Conservation (phyloP, 2,888 invertebrate species). For the Tridacna gigas region DNA sequence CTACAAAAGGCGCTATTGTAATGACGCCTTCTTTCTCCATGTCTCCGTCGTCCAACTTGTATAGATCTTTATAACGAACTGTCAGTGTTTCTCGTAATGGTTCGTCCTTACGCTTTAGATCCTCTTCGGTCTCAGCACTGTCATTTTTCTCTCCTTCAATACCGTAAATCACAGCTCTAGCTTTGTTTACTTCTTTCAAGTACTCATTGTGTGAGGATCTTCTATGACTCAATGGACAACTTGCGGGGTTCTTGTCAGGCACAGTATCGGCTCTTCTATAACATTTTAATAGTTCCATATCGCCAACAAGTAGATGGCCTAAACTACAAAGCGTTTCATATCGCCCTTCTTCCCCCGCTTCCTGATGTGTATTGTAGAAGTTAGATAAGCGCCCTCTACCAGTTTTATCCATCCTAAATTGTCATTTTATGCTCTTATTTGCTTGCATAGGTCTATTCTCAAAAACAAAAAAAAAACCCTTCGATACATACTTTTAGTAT, state of each 20-base stretch:
- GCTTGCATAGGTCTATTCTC: too few species aligned
- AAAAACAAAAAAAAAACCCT: too few species aligned
- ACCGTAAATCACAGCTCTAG: neutral
- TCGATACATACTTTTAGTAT: too few species aligned
- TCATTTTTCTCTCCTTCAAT: neutral
- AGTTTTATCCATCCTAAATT: neutral
- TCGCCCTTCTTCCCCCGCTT: neutral
- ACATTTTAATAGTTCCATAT: neutral
- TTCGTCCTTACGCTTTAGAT: neutral
- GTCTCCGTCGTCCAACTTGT: neutral
- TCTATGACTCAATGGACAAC: neutral
- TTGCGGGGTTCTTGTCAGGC: neutral
- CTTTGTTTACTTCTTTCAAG: neutral
- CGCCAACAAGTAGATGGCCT: constrained; percentile 1
- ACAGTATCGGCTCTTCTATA: neutral
- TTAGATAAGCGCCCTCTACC: neutral
- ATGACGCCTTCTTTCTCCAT: neutral
- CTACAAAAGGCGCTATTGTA: constrained; percentile 17
- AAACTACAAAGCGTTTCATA: constrained; percentile 17
- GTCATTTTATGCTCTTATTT: too few species aligned
- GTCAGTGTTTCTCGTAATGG: constrained; percentile 7
- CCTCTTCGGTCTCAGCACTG: neutral
- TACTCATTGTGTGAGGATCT: constrained; percentile 3
- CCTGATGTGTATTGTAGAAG: neutral
- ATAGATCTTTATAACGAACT: constrained; percentile 11